phyloP scores from a whole-genome alignment of 2,797 vertebrate genomes.

The Tarsius wallacei region DNA sequence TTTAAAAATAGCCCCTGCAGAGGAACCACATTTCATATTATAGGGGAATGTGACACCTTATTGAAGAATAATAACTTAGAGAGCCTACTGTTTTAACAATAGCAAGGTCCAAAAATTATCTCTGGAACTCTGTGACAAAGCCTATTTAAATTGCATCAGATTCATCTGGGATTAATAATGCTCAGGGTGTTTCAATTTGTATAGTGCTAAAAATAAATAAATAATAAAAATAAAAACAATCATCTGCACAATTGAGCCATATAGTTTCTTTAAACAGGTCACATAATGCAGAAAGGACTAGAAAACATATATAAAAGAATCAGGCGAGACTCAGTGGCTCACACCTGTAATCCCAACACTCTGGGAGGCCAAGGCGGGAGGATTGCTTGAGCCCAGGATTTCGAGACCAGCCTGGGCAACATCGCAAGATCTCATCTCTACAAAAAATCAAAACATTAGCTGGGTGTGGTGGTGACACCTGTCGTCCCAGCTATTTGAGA shows the following conservation, averaged over 20 bases:
- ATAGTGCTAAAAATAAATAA: not conserved
- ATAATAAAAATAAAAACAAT: not conserved
- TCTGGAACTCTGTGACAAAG: not conserved
- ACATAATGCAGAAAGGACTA: not conserved
- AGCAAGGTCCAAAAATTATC: conserved; percentile 4
- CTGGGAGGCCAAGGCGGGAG: too few species aligned
- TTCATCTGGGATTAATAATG: not conserved
- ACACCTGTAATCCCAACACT: too few species aligned
- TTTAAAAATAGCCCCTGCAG: not conserved
- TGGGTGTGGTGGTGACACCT: not conserved
- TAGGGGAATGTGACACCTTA: not conserved
- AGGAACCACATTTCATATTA: not conserved
- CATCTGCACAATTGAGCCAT: not conserved
- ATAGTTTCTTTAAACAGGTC: not conserved
- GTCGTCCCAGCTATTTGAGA: not conserved
- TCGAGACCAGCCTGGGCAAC: too few species aligned
- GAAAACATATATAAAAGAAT: too few species aligned
- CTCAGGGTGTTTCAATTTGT: not conserved
- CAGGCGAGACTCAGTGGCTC: too few species aligned
- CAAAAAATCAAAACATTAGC: not conserved
- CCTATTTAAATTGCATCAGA: not conserved
- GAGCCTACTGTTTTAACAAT: not conserved
- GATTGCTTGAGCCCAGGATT: too few species aligned
- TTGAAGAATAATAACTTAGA: not conserved
- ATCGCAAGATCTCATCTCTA: too few species aligned